Percentiles rank a stretch among this genome's conserved stretches.
Evolutionary conservation across 2,888 invertebrate genomes (phyloP).

Genomic region (Calephelis perditalis): DNA sequence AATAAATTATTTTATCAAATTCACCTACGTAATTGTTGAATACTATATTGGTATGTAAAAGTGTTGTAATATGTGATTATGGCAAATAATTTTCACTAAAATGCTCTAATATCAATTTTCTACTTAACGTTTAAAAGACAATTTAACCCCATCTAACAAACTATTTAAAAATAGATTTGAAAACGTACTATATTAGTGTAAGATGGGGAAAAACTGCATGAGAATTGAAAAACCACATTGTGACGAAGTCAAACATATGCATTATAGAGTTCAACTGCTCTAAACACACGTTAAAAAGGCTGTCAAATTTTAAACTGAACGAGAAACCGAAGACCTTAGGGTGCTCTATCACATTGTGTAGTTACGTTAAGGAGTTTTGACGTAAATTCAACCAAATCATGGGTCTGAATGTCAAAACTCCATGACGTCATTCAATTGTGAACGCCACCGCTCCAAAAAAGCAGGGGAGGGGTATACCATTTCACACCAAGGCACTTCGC

Average conservation of each 20-base stretch:
- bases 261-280: slow-evolving; percentile 18
- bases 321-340: slow-evolving; percentile 9
- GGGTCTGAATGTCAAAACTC: neutral
- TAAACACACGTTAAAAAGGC: slow-evolving; percentile 8
- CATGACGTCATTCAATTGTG: neutral
- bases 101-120: slow-evolving; percentile 58
- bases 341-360: neutral
- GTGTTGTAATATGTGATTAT: slow-evolving; percentile 39
- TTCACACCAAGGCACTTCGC: slow-evolving; percentile 66
- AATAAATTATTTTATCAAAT: slow-evolving; percentile 51
- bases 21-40: slow-evolving; percentile 48
- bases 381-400: neutral
- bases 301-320: slow-evolving; percentile 14
- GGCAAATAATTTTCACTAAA: slow-evolving; percentile 52
- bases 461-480: slow-evolving; percentile 42
- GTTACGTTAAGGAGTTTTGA: neutral
- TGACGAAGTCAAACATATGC: slow-evolving; percentile 8
- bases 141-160: slow-evolving; percentile 16
- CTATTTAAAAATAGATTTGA: slow-evolving; percentile 26
- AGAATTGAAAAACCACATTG: slow-evolving; percentile 15
- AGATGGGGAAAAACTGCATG: slow-evolving; percentile 19
- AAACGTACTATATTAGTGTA: slow-evolving; percentile 21
- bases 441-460: slow-evolving; percentile 21
- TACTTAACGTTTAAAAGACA: slow-evolving; percentile 47
- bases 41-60: slow-evolving; percentile 38